Base-by-base conservation (phyloP, 2,113 vertebrate species). In the Camelus dromedarius region DNA sequence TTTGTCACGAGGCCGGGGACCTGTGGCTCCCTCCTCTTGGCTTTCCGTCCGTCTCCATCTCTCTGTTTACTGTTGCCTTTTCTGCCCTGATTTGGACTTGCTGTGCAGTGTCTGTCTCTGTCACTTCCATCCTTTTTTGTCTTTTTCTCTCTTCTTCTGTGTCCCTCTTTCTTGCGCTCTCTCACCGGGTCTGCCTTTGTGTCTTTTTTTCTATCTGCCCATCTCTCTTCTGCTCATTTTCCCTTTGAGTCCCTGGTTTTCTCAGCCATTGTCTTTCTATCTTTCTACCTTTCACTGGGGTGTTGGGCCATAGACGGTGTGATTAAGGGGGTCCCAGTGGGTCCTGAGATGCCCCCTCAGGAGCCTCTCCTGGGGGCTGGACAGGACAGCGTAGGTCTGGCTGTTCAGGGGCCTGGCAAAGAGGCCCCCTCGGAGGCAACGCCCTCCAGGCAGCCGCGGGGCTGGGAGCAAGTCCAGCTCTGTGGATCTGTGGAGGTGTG, bases 401-500 rank as follows among this genome's bases (percentile, higher is more conserved):
- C 48, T 18, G 6, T 90, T 52, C 26, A 0, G 1, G 58, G 77
- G 24, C 10, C 28, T 35, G 66, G n/a, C 64, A 0, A 0, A 0
- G 46, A 12, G n/a, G 4, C 7, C 64, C 9, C 12, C 8, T 8
- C 7, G 8, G 19, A 77, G 69, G 42, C 84, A 35, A 30, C 69
- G 20, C 67, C 88, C 67, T 35, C 4, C 24, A 30, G 56, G 66
- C 0, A 0, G n/a, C 46, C 5, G 38, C 20, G 77, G 77, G 73
- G 46, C 73, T 3, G 3, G 81, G 67, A 82, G n/a, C 69, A 18
- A 54, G 73, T 46, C 72, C 60, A 16, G 28, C 35, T 83, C 66
- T 2, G 8, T 15, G 80, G 60, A 16, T 95, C n/a, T 10, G 52
- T 64, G 69, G 72, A 95, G 79, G 84, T 96, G 81, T 96, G 64